Base-by-base conservation (phyloP, 2,888 invertebrate genomes). In the Spodoptera exigua region DNA sequence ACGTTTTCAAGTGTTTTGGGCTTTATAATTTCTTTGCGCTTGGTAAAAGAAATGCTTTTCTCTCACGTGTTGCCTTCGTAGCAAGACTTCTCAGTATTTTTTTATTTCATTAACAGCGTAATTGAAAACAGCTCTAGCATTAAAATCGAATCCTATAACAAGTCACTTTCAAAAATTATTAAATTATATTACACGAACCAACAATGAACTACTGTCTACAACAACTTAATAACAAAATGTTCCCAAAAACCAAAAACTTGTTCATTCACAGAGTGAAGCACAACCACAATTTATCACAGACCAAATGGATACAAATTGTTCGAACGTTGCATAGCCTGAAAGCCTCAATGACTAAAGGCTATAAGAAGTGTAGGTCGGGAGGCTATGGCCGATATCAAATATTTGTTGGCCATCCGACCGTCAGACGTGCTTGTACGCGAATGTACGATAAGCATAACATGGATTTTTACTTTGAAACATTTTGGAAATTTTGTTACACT, bases 321-420 rank as follows among this genome's bases (percentile, higher is more conserved):
- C n/a, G 40, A 40, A 64, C 71, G 66, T 13, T 45, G 41, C 36
- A 68, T 46, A 58, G 27, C 27, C 7, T 27, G 27, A 27, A 27
- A 55, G 44, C 49, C 40, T 48, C 47, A 48, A 55, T 52, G 52
- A 32, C 52, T 67, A 36, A 13, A 72, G 32, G 34, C 53, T 60
- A 62, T 58, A 66, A 71, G 58, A 68, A 70, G 66, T 60, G 58
- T 52, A 27, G 36, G 59, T 61, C 41, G 65, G 75, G 27, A 4
- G 27, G 68, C 66, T 68, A 61, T 73, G 72, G 43, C 62, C 73
- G 75, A 81, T 80, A 81, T 84, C 79, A 85, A 85, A 83, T 84
- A 85, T 85, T 84, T 81, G 80, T 79, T 62, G 58, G 66, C 61
- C 51, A 66, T 45, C 57, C 56, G 48, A 35, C 35, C 5, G 39